Evolutionary conservation across 2,113 vertebrate species (phyloP), one percentile per base, ranked within the genome.

Genomic region (Cyrtonyx montezumae): DNA sequence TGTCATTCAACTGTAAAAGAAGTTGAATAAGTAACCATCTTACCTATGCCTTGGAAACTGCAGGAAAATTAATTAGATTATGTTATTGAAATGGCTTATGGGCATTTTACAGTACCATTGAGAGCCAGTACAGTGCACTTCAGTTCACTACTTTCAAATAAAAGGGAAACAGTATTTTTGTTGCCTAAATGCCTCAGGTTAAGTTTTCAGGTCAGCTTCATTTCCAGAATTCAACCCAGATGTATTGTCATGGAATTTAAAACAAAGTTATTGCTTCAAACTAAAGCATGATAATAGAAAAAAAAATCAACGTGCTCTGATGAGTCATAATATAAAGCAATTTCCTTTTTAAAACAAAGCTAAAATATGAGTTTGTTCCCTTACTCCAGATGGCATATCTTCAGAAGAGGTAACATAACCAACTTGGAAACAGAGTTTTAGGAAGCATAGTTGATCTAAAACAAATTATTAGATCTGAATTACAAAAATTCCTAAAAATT

Each of bases 291-390:
- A 71, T 94, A 93, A 91, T 79, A 90, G 40, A 66, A 91, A 96
- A 37, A 37, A 40, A 40, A 92, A 95, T 91, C 83, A 96, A 91
- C 80, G 93, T 96, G 83, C 91, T 93, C 95, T 96, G 96, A 95
- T 96, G 95, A 97, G 87, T 96, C 96, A 97, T 93, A 96, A 95
- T 93, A 95, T 90, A 94, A 93, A 96, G 79, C 79, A 93, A 96
- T 96, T 97, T 97, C 84, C 93, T 81, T 96, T 85, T 91, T 88
- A 96, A 96, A 97, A 91, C 81, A 91, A 65, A 94, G 18, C 2
- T 71, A 42, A 95, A 94, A 61, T 36, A 32, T 94, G 84, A 76
- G 56, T 96, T 96, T 93, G 43, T 67, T 90, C 82, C 74, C 71
- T 70, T 93, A 92, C 70, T 32, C 87, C 95, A 93, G 91, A 81